Base-by-base conservation (phyloP, 2,113 vertebrate species). In the Trogon surrucura region DNA sequence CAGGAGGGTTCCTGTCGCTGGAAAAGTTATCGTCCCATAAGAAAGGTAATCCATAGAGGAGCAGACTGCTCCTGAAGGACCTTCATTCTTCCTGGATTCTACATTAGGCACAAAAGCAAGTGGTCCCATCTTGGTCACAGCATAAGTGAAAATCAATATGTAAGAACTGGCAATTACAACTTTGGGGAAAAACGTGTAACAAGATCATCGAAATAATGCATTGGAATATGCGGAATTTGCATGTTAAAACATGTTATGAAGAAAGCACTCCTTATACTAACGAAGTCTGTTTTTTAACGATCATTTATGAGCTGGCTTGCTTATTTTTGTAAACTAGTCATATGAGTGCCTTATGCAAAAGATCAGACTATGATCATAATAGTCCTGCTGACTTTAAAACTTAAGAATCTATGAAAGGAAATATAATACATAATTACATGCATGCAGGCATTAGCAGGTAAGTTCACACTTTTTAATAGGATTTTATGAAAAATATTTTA, bases 131-230 rank as follows among this genome's bases (percentile, higher is more conserved):
- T 79, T 78, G 16, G 26, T 38, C 25, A 23, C 0, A 2, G 51
- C 30, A n/a, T 45, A 62, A 58, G 25, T 70, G 30, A 81, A 87
- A 81, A 81, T 81, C 65, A 74, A 1, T 30, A 11, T 1, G 0
- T 21, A 60, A 67, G 61, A 88, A 70, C 21, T 19, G 11, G 23
- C 17, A 89, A 47, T 29, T 57, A 74, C 16, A 86, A 50, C 19
- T 74, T 48, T 0, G 2, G 18, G 30, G 54, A 2, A 66, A 92
- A 84, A 84, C 16, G 29, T 0, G 0, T 56, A 26, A 32, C 1
- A 56, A 71, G 32, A 26, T 81, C 16, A 56, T 81, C 23, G 64
- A 87, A 91, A 41, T 27, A 58, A 71, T 61, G 72, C 14, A 72
- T 47, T 65, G 38, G 11, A 79, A 30, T 30, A 77, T 0, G 1